Percentiles rank a stretch among this genome's conserved stretches.
These are phyloP conservation scores for Limosa lapponica DNA, from an alignment of 2,797 vertebrate genomes.

Conservation along the genomic window DNA sequence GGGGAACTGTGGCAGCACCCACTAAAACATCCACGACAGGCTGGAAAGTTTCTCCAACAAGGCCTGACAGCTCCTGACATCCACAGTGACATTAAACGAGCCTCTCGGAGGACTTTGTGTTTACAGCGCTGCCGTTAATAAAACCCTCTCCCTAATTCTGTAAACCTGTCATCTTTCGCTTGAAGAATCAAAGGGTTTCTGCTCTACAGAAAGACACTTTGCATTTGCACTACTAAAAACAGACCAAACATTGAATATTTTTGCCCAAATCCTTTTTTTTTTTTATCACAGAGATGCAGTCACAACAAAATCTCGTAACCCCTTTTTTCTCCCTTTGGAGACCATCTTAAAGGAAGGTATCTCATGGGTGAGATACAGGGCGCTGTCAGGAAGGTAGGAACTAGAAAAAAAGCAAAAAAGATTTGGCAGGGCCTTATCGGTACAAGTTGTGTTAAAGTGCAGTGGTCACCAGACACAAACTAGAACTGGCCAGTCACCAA, in stretches of 20 bases:
- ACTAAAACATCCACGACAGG: background rate
- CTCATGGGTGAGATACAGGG: background rate
- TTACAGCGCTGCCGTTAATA: constrained; percentile 47
- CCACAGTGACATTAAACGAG: background rate
- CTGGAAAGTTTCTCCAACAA: background rate
- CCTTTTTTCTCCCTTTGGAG: background rate
- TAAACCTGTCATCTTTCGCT: constrained; percentile 6
- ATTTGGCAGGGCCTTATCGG: background rate
- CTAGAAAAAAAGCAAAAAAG: background rate
- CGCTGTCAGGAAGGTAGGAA: background rate
- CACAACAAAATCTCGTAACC: background rate
- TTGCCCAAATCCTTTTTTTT: background rate
- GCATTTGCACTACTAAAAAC: constrained; percentile 33
- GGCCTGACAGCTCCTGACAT: constrained; percentile 17
- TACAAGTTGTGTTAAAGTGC: background rate
- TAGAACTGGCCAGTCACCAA: background rate
- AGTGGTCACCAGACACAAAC: background rate
- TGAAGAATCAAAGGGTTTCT: constrained; percentile 57
- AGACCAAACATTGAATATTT: constrained; percentile 38
- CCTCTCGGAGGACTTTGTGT: constrained; percentile 20
- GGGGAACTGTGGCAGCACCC: background rate
- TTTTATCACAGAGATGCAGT: background rate
- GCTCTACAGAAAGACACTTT: constrained; percentile 37
- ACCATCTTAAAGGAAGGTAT: background rate
- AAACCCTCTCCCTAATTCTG: constrained; percentile 49